Evolutionary conservation across 2,888 invertebrate genomes (phyloP), one percentile per base, ranked within the genome.

Genomic region (Therioaphis trifolii): DNA sequence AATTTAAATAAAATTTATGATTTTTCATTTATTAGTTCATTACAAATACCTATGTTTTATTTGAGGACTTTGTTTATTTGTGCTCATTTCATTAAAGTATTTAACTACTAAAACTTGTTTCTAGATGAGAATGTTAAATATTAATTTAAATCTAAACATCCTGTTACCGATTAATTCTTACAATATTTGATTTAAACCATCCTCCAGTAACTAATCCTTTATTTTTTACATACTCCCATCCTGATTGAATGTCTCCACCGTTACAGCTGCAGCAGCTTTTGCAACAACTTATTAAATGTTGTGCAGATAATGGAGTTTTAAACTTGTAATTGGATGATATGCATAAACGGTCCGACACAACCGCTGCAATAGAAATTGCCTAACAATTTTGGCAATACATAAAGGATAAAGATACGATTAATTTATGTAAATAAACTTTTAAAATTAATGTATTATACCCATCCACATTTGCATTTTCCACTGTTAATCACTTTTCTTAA

Each of bases 401-500:
- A 3, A 43, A 9, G 0, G 11, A 14, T 24, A n/a, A 29, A 1
- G 49, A n/a, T n/a, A n/a, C n/a, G n/a, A n/a, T n/a, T n/a, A n/a
- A n/a, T 49, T 40, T 49, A n/a, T 18, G 4, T 18, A 29, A 21
- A 12, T 72, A 18, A 49, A 27, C 11, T 49, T 18, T 52, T 21
- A 18, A 1, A 14, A 29, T 55, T 49, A n/a, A 12, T 35, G 14
- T n/a, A n/a, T n/a, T n/a, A 75, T 75, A 76, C 63, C 76, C 76
- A 63, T 76, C 63, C 76, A 24, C 63, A 46, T 61, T 76, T 63
- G 76, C 76, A 61, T 12, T 63, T 63, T 76, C 76, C 76, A 27
- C 2, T 46, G n/a, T 63, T 76, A 9, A 21, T 43, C 9, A 63
- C 63, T 63, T 76, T 76, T 46, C 3, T 75, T 9, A 75, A 4